A percentile compares a stretch with the other conserved stretches of the same genome.
phyloP scores from a whole-genome alignment of 2,797 vertebrate genomes.

The Enteromius afrohamiltoni region DNA sequence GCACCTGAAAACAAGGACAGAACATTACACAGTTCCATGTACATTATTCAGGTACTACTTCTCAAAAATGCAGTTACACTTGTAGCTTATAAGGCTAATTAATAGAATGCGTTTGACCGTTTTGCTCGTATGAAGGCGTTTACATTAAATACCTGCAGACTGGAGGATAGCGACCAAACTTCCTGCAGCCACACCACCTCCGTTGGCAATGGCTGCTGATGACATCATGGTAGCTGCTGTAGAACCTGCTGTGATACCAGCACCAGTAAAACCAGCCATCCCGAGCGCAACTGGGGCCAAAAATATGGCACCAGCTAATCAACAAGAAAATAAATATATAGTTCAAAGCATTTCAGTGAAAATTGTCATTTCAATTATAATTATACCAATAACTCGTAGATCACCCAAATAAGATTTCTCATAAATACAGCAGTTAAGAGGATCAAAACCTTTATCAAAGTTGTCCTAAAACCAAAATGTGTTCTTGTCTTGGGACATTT shows the following conservation, averaged over 20 bases:
- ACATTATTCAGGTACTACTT: not conserved
- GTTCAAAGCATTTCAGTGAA: not conserved
- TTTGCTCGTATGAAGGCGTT: not conserved
- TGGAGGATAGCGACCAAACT: slow-evolving; percentile 58
- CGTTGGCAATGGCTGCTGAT: slow-evolving; percentile 51
- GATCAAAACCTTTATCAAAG: too few relatives aligned
- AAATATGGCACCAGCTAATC: slow-evolving; percentile 22
- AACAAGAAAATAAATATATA: not conserved
- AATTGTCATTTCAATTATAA: not conserved
- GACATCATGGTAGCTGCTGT: slow-evolving; percentile 60
- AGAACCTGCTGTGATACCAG: slow-evolving; percentile 54
- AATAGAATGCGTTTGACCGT: not conserved
- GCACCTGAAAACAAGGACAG: slow-evolving; percentile 26
- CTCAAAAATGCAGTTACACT: not conserved
- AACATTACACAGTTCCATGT: not conserved
- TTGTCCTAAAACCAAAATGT: too few relatives aligned
- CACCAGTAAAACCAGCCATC: slow-evolving; percentile 45
- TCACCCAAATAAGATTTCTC: not conserved
- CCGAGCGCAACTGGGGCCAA: slow-evolving; percentile 16
- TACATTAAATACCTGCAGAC: slow-evolving; percentile 50
- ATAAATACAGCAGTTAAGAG: too few relatives aligned
- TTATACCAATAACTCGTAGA: too few relatives aligned
- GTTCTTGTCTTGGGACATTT: too few relatives aligned
- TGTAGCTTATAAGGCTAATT: not conserved
- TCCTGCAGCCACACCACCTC: slow-evolving; percentile 60